Percentiles rank a stretch among this genome's conserved stretches.
Evolutionary conservation across 2,888 invertebrate genomes (phyloP).

Genomic region (Neoscelio sp.): DNA sequence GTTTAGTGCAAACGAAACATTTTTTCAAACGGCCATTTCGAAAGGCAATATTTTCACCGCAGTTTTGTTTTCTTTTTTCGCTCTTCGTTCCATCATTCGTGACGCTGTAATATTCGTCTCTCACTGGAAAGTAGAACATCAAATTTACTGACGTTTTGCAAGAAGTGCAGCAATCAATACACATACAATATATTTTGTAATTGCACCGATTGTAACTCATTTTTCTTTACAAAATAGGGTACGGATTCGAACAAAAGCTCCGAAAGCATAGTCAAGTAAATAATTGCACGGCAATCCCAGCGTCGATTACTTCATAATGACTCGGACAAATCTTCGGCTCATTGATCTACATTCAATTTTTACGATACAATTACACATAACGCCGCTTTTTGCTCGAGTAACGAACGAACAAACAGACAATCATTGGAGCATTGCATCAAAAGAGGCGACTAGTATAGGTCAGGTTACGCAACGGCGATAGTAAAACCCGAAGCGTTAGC

Average conservation of each 20-base stretch:
- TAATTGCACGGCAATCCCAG: slow-evolving; percentile 45
- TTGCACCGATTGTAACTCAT: slow-evolving; percentile 36
- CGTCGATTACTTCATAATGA: slow-evolving; percentile 49
- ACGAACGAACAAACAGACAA: not conserved
- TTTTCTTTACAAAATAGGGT: slow-evolving; percentile 29
- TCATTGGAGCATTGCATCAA: slow-evolving; percentile 12
- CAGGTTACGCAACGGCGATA: slow-evolving; percentile 17
- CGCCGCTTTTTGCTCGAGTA: slow-evolving; percentile 6
- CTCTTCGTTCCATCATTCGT: slow-evolving; percentile 33
- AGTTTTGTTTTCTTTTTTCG: slow-evolving; percentile 48
- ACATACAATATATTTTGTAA: slow-evolving; percentile 47
- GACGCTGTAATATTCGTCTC: slow-evolving; percentile 43
- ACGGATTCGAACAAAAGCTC: slow-evolving; percentile 48
- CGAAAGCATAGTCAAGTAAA: slow-evolving; percentile 29
- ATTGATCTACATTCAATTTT: slow-evolving; percentile 45
- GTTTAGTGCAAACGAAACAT: slow-evolving; percentile 38
- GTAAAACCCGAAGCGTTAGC: slow-evolving; percentile 18
- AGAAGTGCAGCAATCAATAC: slow-evolving; percentile 46
- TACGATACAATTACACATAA: slow-evolving; percentile 38
- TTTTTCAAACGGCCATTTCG: slow-evolving; percentile 31
- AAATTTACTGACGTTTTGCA: slow-evolving; percentile 50
- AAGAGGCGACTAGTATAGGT: slow-evolving; percentile 20
- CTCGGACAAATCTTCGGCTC: slow-evolving; percentile 43
- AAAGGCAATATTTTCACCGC: slow-evolving; percentile 26
- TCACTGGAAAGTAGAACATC: slow-evolving; percentile 50